A percentile compares a stretch with the other conserved stretches of the same genome.
Conservation (phyloP, 1,140 invertebrate species). For the Diuraphis noxia region DNA sequence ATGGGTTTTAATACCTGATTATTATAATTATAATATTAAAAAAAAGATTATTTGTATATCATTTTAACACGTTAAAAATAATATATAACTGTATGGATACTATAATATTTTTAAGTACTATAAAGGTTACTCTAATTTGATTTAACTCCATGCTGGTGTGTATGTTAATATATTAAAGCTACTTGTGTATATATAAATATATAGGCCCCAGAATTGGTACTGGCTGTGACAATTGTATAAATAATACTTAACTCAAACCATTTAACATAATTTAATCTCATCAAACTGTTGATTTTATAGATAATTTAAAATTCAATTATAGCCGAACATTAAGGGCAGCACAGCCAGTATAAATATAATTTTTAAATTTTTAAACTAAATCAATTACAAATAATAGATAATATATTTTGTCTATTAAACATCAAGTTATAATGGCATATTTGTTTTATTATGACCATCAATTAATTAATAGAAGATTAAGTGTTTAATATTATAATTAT, state of each 20-base stretch:
- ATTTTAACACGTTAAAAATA: constrained; percentile 13
- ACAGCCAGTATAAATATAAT: neutral
- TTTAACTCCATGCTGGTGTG: neutral
- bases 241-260: neutral
- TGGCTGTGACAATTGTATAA: neutral
- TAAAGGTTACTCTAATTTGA: neutral
- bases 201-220: neutral
- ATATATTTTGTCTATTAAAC: neutral
- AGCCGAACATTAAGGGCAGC: neutral
- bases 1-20: neutral
- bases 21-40: neutral
- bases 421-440: neutral
- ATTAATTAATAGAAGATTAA: neutral
- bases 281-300: neutral
- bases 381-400: neutral
- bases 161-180: neutral
- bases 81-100: neutral
- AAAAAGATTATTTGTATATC: neutral
- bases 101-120: neutral
- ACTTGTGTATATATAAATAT: neutral
- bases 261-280: neutral
- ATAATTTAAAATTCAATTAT: neutral
- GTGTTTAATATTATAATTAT: constrained; percentile 6
- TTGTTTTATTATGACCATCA: neutral
- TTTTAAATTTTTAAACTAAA: constrained; percentile 4